Percentiles rank a stretch among this genome's conserved stretches.
Evolutionary conservation across 2,797 vertebrate genomes (phyloP).

Genomic region (Diplodus sargus): DNA sequence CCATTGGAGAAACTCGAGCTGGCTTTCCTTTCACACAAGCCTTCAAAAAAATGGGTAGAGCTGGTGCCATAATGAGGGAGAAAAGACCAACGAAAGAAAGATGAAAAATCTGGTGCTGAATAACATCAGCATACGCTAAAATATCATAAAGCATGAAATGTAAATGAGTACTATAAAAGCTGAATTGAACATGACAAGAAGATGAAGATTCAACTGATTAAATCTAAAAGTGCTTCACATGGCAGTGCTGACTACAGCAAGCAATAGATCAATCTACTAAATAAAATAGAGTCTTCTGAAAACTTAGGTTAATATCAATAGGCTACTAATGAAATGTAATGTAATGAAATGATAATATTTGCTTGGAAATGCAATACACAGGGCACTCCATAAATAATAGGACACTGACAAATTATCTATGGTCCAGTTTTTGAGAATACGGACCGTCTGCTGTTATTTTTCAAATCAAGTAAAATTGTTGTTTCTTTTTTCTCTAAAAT

Average conservation of each 20-base stretch:
- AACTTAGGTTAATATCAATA: not conserved
- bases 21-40: not conserved
- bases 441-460: not conserved
- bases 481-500: not conserved
- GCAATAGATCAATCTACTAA: not conserved
- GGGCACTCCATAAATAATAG: not conserved
- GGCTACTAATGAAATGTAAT: not conserved
- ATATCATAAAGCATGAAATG: constrained; percentile 22
- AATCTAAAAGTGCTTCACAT: constrained; percentile 2
- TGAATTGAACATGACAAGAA: constrained; percentile 19
- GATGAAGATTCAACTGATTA: not conserved
- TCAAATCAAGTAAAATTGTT: not conserved
- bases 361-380: not conserved
- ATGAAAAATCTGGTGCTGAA: constrained; percentile 6
- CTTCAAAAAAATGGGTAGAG: not conserved
- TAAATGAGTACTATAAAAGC: not conserved
- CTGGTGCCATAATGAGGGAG: not conserved
- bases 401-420: not conserved
- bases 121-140: constrained; percentile 19
- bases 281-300: not conserved
- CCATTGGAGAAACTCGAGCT: not conserved
- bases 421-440: not conserved
- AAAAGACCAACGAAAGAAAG: not conserved
- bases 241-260: not conserved
- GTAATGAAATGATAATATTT: not conserved